Percentiles rank a stretch among this genome's conserved stretches.
phyloP scores from a whole-genome alignment of 2,888 invertebrate genomes.

The Apantesis nais region DNA sequence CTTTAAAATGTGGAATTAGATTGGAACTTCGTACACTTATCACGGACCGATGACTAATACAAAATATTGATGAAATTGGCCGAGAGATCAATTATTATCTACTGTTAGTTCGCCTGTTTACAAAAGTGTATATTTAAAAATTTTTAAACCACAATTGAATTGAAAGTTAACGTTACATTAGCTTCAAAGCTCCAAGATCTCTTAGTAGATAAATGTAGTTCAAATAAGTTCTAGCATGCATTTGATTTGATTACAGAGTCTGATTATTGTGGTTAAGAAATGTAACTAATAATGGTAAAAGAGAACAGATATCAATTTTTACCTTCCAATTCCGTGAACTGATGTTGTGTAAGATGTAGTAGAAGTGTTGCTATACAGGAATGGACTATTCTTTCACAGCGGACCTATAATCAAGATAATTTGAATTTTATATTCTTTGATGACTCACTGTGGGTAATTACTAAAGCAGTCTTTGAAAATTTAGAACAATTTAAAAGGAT shows the following conservation, averaged over 20 bases:
- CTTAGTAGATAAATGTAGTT: neutral
- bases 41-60: no score
- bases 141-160: no score
- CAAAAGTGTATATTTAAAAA: no score
- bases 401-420: constrained; percentile 63
- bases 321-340: constrained; percentile 96
- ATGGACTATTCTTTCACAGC: constrained; percentile 91
- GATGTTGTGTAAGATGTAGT: constrained; percentile 91
- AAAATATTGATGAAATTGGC: no score
- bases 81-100: no score
- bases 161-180: no score
- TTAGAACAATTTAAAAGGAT: neutral
- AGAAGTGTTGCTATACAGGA: constrained; percentile 93
- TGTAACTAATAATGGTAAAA: neutral
- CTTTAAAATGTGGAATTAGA: no score
- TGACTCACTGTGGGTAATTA: neutral
- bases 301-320: neutral
- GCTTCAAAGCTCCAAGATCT: neutral
- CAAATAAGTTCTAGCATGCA: neutral
- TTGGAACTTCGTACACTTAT: no score
- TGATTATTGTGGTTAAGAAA: neutral
- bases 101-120: no score
- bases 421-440: neutral
- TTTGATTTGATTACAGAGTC: neutral
- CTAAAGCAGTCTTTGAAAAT: neutral